Conservation (phyloP, 1,140 invertebrate genomes). For the Piezodorus guildinii region DNA sequence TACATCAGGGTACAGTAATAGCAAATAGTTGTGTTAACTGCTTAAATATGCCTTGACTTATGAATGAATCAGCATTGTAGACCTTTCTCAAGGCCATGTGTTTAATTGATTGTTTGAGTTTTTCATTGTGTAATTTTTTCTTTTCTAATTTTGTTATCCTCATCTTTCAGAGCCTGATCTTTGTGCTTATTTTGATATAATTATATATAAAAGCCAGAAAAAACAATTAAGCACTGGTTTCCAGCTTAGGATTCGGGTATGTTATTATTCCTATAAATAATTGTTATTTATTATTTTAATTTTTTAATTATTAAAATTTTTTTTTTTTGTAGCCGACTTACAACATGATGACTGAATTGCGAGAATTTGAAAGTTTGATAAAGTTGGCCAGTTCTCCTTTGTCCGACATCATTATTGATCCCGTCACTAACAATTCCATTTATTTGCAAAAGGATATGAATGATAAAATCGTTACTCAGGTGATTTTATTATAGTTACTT, state of each 20-base stretch:
- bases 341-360: neutral
- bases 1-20: too few species aligned
- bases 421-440: neutral
- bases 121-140: too few species aligned
- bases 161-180: neutral
- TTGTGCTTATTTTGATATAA: constrained; percentile 8
- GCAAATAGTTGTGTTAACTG: too few species aligned
- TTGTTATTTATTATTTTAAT: neutral
- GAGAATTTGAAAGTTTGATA: neutral
- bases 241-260: neutral
- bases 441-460: constrained; percentile 1
- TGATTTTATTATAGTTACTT: too few species aligned
- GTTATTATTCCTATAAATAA: neutral
- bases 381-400: neutral
- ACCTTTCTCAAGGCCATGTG: too few species aligned
- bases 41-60: too few species aligned
- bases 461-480: too few species aligned
- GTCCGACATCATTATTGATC: neutral
- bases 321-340: neutral
- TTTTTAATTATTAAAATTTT: neutral
- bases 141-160: neutral
- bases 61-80: too few species aligned
- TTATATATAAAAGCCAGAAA: constrained; percentile 8
- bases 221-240: constrained; percentile 5
- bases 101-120: too few species aligned